phyloP scores from a whole-genome alignment of 2,797 vertebrate genomes.

The Rhinichthys osculus region DNA sequence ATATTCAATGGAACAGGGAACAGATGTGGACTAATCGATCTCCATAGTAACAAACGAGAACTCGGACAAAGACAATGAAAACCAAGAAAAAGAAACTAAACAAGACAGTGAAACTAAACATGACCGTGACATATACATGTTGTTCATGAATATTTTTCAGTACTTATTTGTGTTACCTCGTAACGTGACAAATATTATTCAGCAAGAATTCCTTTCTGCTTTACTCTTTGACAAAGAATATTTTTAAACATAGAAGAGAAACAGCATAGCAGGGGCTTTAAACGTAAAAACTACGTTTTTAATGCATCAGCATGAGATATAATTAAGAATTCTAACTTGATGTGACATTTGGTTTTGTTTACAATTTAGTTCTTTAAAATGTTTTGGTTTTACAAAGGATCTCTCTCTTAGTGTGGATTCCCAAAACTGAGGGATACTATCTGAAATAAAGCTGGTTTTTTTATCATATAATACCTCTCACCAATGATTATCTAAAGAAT shows the following conservation, averaged over 20 bases:
- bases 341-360: slow-evolving; percentile 27
- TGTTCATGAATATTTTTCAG: no score
- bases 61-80: no score
- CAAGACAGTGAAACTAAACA: no score
- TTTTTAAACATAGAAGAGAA: slow-evolving; percentile 12
- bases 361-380: slow-evolving; percentile 7
- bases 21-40: no score
- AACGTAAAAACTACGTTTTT: not conserved
- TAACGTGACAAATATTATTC: not conserved
- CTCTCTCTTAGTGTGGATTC: not conserved
- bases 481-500: slow-evolving; percentile 26
- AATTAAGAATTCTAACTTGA: slow-evolving; percentile 10
- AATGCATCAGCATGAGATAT: slow-evolving; percentile 15
- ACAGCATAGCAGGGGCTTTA: not conserved
- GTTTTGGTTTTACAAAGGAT: not conserved
- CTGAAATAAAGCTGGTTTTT: slow-evolving; percentile 27
- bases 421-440: not conserved
- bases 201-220: not conserved
- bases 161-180: no score
- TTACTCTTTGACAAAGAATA: not conserved
- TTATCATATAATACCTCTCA: slow-evolving; percentile 29
- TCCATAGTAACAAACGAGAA: no score
- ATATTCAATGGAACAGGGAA: no score
- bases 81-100: no score
- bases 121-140: no score